These are phyloP conservation scores for Myotis planiceps DNA, from an alignment of 2,797 vertebrate species.

Conservation along the genomic window DNA sequence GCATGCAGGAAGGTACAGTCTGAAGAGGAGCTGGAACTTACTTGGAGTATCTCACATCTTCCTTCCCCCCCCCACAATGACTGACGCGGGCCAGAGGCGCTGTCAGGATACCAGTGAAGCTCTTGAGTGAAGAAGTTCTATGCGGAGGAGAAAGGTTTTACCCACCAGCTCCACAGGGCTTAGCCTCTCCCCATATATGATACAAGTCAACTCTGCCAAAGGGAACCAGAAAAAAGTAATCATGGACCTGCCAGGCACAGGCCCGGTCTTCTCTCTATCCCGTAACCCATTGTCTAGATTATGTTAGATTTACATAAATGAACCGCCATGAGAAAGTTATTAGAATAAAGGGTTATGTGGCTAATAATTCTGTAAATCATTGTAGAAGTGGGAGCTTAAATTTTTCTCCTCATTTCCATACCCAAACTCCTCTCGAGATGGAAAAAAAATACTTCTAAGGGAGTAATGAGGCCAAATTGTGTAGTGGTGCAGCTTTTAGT, in stretches of 20 bases:
- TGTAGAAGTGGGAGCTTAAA: neutral
- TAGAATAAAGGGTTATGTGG: neutral
- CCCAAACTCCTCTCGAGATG: neutral
- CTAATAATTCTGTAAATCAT: constrained; percentile 15
- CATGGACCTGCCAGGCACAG: neutral
- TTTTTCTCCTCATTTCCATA: neutral
- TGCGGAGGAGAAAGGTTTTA: neutral
- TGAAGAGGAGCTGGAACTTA: neutral
- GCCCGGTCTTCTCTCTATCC: neutral
- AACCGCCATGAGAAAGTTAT: neutral
- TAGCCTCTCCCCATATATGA: neutral
- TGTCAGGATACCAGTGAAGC: neutral
- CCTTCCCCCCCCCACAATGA: neutral
- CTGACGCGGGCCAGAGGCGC: neutral
- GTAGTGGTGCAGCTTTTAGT: neutral
- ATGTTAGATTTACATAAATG: neutral
- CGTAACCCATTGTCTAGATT: neutral
- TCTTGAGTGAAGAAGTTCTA: neutral
- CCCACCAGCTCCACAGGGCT: neutral
- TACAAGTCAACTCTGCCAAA: neutral
- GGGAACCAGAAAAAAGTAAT: neutral
- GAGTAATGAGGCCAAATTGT: neutral
- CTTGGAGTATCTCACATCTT: neutral
- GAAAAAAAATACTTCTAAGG: neutral
- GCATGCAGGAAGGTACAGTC: neutral